These are phyloP conservation scores for Parus major DNA, from an alignment of 2,113 vertebrate genomes.

Conservation along the genomic window DNA sequence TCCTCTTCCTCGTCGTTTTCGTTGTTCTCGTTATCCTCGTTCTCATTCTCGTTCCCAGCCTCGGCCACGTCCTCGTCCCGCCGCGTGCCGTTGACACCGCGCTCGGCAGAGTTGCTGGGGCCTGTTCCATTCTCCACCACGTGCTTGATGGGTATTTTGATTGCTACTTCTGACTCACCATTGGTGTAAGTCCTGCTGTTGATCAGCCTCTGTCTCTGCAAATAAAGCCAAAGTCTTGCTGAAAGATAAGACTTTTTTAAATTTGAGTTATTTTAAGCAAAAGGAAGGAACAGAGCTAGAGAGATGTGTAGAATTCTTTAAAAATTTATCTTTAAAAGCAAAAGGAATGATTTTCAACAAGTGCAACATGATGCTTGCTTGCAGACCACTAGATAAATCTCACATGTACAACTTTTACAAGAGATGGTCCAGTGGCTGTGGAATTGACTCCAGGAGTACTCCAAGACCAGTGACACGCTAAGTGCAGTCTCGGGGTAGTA, in stretches of 20 bases:
- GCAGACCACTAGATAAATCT: neutral
- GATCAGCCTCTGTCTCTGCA: conserved; percentile 93
- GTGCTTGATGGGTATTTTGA: conserved; percentile 82
- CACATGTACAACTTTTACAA: neutral
- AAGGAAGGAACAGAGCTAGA: neutral
- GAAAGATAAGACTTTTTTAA: neutral
- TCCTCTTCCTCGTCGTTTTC: conserved; percentile 92
- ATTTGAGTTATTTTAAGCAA: neutral
- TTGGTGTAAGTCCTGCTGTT: conserved; percentile 86
- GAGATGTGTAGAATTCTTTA: neutral
- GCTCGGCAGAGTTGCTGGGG: conserved; percentile 69
- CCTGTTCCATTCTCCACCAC: conserved; percentile 87
- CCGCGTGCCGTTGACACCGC: conserved; percentile 56
- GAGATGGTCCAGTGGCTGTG: neutral
- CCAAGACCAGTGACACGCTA: neutral
- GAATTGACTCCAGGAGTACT: neutral
- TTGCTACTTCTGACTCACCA: conserved; percentile 88
- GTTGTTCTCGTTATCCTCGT: conserved; percentile 88
- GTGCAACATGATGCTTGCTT: accelerated
- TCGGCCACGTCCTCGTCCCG: conserved; percentile 77
- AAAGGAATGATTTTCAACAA: neutral
- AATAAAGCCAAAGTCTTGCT: conserved; percentile 1
- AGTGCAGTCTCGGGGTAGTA: neutral
- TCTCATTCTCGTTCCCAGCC: conserved; percentile 83
- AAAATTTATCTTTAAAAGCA: neutral